Base-by-base conservation (phyloP, 2,113 vertebrate species). In the Chunga burmeisteri region DNA sequence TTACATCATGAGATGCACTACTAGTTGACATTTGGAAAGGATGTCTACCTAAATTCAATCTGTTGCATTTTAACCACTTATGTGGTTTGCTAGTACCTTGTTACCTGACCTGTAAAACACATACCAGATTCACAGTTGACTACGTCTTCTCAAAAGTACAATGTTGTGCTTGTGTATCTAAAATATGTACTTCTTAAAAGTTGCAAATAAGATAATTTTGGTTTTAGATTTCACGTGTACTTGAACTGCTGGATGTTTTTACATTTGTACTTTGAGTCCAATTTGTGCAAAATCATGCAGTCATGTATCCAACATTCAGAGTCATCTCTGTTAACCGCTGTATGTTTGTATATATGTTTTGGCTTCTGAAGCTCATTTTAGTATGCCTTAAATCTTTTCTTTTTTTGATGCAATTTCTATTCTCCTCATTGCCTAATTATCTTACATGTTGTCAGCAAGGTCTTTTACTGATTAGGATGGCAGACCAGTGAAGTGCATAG, bases 1-100 rank as follows among this genome's bases (percentile, higher is more conserved):
- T 94, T 66, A 11, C 81, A 79, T 94, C 47, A 49, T 93, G 73
- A 97, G 15, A 56, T 96, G 50, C 81, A 86, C 93, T 86, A 36
- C 78, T 94, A 94, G 96, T 82, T 94, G 84, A 30, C 18, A 17
- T 81, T 94, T 72, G 72, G 81, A 61, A 88, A 91, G 46, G 13
- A 56, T 91, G 55, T 82, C 86, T 90, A 58, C 73, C 73, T 97
- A 88, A 81, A 81, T 88, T 95, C 53, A 72, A 14, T 89, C 81
- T 93, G 6, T 91, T 91, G 52, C 52, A 78, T 96, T 94, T 94
- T 81, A 81, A 61, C 30, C 21, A 38, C 23, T 70, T 77, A 7
- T 0, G 1, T 80, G 27, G 4, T 61, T 94, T 92, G 26, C 30
- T 58, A 30, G 16, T 75, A 46, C 11, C 2, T 55, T 44, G 50